Base-by-base conservation (phyloP, 2,113 vertebrate species). In the Gnathonemus longibarbis region DNA sequence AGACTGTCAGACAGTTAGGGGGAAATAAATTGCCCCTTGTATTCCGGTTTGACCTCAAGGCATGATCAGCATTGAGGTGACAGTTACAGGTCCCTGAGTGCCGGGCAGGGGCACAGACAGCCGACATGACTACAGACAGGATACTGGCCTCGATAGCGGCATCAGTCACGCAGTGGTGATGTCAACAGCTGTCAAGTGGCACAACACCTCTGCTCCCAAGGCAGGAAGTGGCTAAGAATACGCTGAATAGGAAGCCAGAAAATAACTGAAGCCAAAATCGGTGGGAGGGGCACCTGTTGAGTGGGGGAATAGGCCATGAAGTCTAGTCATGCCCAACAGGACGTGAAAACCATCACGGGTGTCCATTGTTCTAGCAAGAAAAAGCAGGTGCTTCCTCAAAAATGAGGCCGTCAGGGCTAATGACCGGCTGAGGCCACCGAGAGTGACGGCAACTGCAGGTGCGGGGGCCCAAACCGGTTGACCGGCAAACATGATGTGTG, bases 311-410 rank as follows among this genome's bases (percentile, higher is more conserved):
- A 19, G 83, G 46, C 56, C 85, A 17, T 31, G 21, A 39, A 27
- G 19, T 5, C 48, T 5, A 35, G 19, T 45, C 24, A 89, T 91
- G 90, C 90, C 89, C 48, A 53, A 91, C 88, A 91, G 91, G 92
- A 70, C n/a, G 24, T 50, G 58, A 53, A 88, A 52, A 42, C 87
- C 11, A 52, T 56, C 83, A 48, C 48, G 48, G 31, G 56, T 11
- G 70, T 35, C 89, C 70, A 93, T 94, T 94, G 93, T 95, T 93
- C 90, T 39, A 56, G 88, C 27, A 80, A 91, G 92, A 92, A 88
- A 93, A 84, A 87, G 66, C 94, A 94, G 94, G 92, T 95, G 94
- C 90, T 94, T 95, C 95, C 87, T 92, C 92, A 45, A 24, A 27
- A 62, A 58, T 62, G 88, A 83, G 89, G 89, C 58, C 62, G 39